These are phyloP conservation scores for Panonychus citri DNA, from an alignment of 1,140 invertebrate genomes.

Conservation along the genomic window DNA sequence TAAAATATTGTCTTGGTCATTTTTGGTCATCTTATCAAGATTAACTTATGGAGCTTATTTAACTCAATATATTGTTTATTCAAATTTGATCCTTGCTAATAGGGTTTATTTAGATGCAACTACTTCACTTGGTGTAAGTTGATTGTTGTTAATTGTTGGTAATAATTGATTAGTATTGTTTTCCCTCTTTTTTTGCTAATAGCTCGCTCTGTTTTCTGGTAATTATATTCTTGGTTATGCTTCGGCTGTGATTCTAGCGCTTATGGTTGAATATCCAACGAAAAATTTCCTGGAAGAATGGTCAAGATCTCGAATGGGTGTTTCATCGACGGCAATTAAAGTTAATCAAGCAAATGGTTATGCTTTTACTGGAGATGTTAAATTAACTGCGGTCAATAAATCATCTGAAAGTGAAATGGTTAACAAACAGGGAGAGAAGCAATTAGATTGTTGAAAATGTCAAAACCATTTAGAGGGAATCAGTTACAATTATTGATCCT, in stretches of 20 bases:
- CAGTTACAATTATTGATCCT: no score
- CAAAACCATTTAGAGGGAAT: no score
- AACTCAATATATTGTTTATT: constrained; percentile 51
- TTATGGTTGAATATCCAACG: not conserved
- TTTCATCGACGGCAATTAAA: no score
- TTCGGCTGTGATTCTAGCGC: not conserved
- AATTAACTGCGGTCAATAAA: no score
- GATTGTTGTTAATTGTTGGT: no score
- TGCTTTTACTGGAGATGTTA: not conserved
- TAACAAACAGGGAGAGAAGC: no score
- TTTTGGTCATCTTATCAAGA: constrained; percentile 53
- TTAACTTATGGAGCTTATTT: constrained; percentile 75
- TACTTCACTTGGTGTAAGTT: not conserved
- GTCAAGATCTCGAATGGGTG: no score
- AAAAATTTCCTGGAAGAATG: not conserved
- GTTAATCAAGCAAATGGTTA: no score
- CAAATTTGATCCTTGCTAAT: not conserved
- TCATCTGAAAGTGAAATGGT: not conserved
- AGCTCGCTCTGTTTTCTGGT: not conserved
- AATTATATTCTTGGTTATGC: not conserved
- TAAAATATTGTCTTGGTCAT: constrained; percentile 46
- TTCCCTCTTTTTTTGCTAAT: not conserved
- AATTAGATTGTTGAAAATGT: no score
- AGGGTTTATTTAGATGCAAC: not conserved
- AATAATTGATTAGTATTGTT: no score